Conservation (phyloP, 2,113 vertebrate genomes). For the rat (Rattus norvegicus) region DNA sequence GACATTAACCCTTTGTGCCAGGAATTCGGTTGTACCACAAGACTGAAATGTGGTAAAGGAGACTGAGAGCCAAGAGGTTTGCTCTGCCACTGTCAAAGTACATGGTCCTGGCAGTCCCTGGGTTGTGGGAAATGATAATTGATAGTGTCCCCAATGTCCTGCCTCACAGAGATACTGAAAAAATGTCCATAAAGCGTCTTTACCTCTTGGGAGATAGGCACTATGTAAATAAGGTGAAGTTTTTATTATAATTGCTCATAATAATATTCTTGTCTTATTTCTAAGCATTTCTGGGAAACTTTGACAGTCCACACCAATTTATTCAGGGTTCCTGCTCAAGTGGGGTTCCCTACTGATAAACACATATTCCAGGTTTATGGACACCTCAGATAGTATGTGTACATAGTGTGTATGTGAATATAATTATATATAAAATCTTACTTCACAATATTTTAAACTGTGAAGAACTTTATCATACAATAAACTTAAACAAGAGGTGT, state of each 20-base stretch:
- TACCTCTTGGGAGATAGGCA: conserved; percentile 82
- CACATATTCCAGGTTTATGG: conserved; percentile 82
- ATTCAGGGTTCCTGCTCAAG: conserved; percentile 78
- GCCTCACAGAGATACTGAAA: conserved; percentile 28
- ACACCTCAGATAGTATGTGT: conserved; percentile 85
- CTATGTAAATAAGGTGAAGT: conserved; percentile 77
- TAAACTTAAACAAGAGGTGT: conserved; percentile 83
- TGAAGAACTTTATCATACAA: conserved; percentile 87
- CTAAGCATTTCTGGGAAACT: conserved; percentile 79
- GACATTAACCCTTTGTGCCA: conserved; percentile 66
- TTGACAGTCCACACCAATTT: conserved; percentile 80
- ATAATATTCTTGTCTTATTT: conserved; percentile 71
- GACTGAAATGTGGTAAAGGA: neutral
- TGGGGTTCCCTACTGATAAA: conserved; percentile 82
- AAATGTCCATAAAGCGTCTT: conserved; percentile 61
- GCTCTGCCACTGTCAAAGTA: neutral
- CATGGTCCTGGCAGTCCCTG: neutral
- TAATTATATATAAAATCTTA: conserved; percentile 87
- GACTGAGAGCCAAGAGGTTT: neutral
- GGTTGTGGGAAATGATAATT: conserved; percentile 39
- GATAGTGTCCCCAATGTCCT: conserved; percentile 6
- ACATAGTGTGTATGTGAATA: conserved; percentile 86
- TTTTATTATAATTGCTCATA: conserved; percentile 67
- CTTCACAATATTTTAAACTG: conserved; percentile 92
- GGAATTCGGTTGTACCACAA: conserved; percentile 69